Conservation (phyloP, 1,140 invertebrate genomes). For the Drosophila carrolli region DNA sequence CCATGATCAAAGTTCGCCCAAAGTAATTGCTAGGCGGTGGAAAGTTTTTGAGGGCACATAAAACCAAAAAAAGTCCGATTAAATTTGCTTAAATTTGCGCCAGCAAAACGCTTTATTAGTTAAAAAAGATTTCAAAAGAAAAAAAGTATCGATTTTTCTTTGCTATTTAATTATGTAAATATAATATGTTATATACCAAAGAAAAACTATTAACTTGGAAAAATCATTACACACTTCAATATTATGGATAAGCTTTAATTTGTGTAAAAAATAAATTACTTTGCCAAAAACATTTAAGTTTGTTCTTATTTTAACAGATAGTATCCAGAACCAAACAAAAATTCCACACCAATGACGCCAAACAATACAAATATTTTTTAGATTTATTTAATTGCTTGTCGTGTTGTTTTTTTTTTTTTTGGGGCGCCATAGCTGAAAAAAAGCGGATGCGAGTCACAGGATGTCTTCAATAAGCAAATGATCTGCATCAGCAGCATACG, state of each 20-base stretch:
- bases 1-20: slow-evolving; percentile 27
- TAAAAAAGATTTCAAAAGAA: no score
- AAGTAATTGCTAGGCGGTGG: slow-evolving; percentile 7
- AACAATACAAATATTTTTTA: not conserved
- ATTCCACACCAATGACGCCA: not conserved
- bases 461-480: slow-evolving; percentile 65
- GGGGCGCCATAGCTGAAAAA: not conserved
- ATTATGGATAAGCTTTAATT: no score
- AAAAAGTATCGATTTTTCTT: no score
- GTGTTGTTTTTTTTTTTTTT: not conserved
- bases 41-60: slow-evolving; percentile 6
- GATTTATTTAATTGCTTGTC: not conserved
- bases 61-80: slow-evolving; percentile 1
- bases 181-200: no score
- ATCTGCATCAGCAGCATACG: slow-evolving; percentile 31
- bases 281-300: not conserved
- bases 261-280: no score
- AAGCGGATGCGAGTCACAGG: slow-evolving; percentile 46
- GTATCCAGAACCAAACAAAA: not conserved
- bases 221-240: no score
- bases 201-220: no score
- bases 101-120: no score
- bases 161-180: no score
- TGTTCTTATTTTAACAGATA: no score
- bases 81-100: not conserved